These are phyloP conservation scores for Bergia sp. DNA, from an alignment of 92 coral and sea anemone species.

Conservation along the genomic window DNA sequence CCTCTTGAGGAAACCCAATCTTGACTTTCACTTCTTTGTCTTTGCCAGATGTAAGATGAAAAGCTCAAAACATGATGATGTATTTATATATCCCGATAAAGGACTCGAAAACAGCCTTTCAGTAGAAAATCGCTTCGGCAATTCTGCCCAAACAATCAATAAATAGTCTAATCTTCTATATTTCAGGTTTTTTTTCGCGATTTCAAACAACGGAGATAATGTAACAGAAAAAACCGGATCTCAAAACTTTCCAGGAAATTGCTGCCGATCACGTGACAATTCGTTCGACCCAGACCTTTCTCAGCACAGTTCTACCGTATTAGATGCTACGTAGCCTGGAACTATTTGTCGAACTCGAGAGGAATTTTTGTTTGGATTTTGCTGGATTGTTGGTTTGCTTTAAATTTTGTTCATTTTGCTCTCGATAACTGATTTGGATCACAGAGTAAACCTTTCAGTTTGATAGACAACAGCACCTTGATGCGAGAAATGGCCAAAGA, in stretches of 20 bases:
- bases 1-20: no score
- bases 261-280: background rate
- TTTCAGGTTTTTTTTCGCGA: background rate
- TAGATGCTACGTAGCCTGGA: slow-evolving; percentile 2
- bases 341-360: slow-evolving; percentile 13
- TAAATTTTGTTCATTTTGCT: slow-evolving; percentile 11
- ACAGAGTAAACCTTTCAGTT: background rate
- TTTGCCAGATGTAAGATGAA: no score
- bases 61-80: no score
- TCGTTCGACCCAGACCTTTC: background rate
- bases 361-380: slow-evolving; percentile 31
- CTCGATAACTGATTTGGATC: background rate
- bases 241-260: background rate
- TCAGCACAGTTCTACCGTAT: background rate
- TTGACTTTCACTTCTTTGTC: no score
- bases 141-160: background rate
- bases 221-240: no score
- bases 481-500: background rate
- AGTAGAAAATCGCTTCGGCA: background rate
- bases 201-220: background rate
- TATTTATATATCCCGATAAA: no score
- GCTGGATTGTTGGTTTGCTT: background rate
- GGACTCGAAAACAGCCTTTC: background rate
- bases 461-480: background rate
- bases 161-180: background rate